Evolutionary conservation across 2,113 vertebrate genomes (phyloP).

Genomic region (Neodon shergylaensis): DNA sequence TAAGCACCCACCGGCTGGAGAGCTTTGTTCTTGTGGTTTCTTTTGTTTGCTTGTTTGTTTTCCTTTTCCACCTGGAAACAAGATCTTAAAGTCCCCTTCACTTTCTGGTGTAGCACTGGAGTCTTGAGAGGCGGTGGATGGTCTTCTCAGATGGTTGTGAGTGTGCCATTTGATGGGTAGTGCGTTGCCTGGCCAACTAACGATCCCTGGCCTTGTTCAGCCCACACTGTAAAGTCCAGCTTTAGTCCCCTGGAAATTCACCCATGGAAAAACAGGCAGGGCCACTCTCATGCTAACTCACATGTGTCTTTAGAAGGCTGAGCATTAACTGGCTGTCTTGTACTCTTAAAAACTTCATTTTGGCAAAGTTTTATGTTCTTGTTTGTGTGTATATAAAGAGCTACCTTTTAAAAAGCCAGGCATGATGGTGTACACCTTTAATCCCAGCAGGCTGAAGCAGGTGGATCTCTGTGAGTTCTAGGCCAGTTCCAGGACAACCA

Average conservation of each 20-base stretch:
- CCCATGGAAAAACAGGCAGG: background rate
- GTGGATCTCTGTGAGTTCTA: background rate
- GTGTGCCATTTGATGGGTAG: background rate
- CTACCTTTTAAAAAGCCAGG: background rate
- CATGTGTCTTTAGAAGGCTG: background rate
- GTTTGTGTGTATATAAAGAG: conserved; percentile 8
- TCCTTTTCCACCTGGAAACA: conserved; percentile 26
- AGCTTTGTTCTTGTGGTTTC: conserved; percentile 19
- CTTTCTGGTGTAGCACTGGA: background rate
- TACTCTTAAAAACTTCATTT: conserved; percentile 20
- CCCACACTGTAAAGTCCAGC: background rate
- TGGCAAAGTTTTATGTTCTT: background rate
- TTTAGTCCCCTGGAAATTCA: background rate
- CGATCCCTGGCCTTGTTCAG: background rate
- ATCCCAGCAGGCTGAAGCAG: background rate
- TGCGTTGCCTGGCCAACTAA: background rate
- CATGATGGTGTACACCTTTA: background rate
- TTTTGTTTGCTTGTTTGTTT: background rate
- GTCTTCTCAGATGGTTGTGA: background rate
- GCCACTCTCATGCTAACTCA: conserved; percentile 17
- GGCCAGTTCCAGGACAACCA: background rate
- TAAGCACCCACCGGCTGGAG: conserved; percentile 71
- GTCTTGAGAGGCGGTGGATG: background rate
- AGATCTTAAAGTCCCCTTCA: conserved; percentile 18
- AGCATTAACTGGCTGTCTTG: conserved; percentile 1